Base-by-base conservation (phyloP, 2,797 vertebrate species). In the Chiloscyllium punctatum region DNA sequence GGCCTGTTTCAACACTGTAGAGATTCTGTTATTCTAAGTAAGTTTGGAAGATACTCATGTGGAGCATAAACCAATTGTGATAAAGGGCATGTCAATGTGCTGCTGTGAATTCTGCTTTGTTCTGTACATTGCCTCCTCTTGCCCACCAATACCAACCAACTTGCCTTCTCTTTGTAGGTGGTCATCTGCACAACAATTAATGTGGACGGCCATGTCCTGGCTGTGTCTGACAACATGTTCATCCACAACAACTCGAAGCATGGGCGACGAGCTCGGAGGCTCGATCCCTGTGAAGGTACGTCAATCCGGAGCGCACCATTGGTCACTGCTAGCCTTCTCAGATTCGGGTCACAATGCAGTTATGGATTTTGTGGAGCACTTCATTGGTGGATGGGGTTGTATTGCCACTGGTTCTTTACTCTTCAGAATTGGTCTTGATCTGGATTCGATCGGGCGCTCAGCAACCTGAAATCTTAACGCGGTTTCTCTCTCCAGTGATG, bases 221-320 rank as follows among this genome's bases (percentile, higher is more conserved):
- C 99, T 0, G 99, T 99, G 95, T 99, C 99, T 0, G 99, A 99
- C 97, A 99, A 99, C 97, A 99, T 99, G 99, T 99, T 99, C 53
- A 99, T 99, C 92, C 99, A 99, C 97, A 99, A 99, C 97, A 99
- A 99, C 98, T 99, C 99, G 97, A 99, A 99, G 98, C 99, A 99
- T 8, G 99, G 99, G 91, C 98, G 99, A 96, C 98, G 98, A 2
- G 99, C 99, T 0, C 98, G 99, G 25, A 98, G 98, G 95, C 98
- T 99, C 95, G 99, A 99, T 97, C 98, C 99, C 6, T 98, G 98
- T 0, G 99, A 99, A 98, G 99, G 99, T 99, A 98, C 96, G 97
- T 96, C 96, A 51, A 42, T 16, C 53, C 18, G 53, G 27, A 16
- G 2, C 5, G 42, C 11, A 48, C 84, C 82, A 25, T 42, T 48